Conservation (phyloP, 2,888 invertebrate genomes). For the Odontocolon sp. region DNA sequence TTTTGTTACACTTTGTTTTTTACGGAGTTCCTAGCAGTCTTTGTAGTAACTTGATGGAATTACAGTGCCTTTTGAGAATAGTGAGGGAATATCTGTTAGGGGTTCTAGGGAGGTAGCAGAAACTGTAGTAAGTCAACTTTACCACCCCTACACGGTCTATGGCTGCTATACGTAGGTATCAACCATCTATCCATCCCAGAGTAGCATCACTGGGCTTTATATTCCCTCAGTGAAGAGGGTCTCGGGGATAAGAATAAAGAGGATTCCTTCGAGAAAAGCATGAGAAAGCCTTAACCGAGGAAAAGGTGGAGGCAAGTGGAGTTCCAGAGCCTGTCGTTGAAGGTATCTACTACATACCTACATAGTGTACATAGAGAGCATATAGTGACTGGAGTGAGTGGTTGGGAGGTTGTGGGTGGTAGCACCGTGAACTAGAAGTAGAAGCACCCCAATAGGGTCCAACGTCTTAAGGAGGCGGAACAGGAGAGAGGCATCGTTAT, state of each 20-base stretch:
- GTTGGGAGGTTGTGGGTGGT: constrained; percentile 6
- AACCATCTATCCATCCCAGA: constrained; percentile 4
- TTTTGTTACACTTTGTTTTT: too few relatives aligned
- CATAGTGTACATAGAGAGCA: constrained; percentile 10
- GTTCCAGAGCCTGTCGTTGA: constrained; percentile 25
- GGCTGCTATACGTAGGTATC: too few relatives aligned
- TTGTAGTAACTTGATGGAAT: too few relatives aligned
- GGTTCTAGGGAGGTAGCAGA: too few relatives aligned
- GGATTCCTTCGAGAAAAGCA: constrained; percentile 33
- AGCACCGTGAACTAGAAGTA: constrained; percentile 61
- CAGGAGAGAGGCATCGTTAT: constrained; percentile 78
- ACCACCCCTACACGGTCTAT: too few relatives aligned
- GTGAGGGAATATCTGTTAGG: too few relatives aligned
- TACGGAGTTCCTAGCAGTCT: too few relatives aligned
- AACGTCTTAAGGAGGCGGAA: constrained; percentile 80
- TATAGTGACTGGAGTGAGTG: constrained; percentile 28
- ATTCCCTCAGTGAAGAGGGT: constrained; percentile 19
- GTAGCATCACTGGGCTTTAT: too few relatives aligned
- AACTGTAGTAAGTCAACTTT: background rate
- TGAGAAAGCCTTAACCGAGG: constrained; percentile 24
- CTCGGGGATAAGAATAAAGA: constrained; percentile 42
- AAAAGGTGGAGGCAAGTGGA: constrained; percentile 28
- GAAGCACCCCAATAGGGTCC: constrained; percentile 59
- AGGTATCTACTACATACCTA: constrained; percentile 11
- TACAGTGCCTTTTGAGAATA: too few relatives aligned